Base-by-base conservation (phyloP, 2,888 invertebrate genomes). In the Tricholauxania praeusta region DNA sequence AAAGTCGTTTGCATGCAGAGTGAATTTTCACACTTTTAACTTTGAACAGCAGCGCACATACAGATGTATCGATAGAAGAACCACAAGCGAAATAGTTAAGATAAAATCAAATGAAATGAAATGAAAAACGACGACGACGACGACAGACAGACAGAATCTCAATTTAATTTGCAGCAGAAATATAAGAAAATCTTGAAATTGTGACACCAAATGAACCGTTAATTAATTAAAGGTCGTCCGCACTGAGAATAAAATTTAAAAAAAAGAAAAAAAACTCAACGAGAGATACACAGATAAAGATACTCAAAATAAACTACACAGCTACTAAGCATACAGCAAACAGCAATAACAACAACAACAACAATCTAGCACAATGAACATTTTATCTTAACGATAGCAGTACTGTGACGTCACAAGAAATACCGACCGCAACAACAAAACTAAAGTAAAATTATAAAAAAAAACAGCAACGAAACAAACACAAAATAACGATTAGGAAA, bases 171-270 rank as follows among this genome's bases (percentile, higher is more conserved):
- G 6, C 14, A 47, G 1, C n/a, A 15, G n/a, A 5, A 47, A 14
- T 39, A 17, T 28, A 28, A 28, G 28, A 28, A 39, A 39, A 39
- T 39, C 19, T 12, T 48, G 32, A 62, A 59, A 32, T n/a, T 17
- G 49, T 22, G 57, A 68, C 57, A 57, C 12, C 55, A 68, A 48
- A 47, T 68, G 47, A 68, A 57, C 57, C 48, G 68, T 68, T 68
- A 52, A 59, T 68, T 59, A 47, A 57, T 49, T 51, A 68, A 49
- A 68, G 68, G 68, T 68, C 68, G 59, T 48, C 17, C 10, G n/a
- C 32, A 28, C n/a, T 39, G 48, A 47, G 28, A 47, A 4, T 32
- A 12, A 32, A 32, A 28, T 28, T 47, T 10, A 39, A 12, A 12
- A 19, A 19, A 14, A 53, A 28, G 12, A 14, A 17, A 22, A 10